These are phyloP conservation scores for Coelopa pilipes DNA, from an alignment of 2,888 invertebrate genomes.

Conservation along the genomic window DNA sequence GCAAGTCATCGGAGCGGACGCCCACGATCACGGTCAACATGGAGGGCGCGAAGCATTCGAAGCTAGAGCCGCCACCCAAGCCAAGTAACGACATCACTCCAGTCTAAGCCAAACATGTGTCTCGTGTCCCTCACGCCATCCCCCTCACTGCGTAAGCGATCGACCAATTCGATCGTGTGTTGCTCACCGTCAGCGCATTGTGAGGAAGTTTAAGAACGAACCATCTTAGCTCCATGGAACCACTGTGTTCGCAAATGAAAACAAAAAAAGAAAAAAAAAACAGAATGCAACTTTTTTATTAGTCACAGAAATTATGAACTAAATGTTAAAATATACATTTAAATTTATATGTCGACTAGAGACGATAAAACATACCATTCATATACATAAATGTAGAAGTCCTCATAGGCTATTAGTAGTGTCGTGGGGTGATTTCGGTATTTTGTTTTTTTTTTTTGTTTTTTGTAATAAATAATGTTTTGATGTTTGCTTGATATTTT, in stretches of 20 bases:
- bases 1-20: slow-evolving; percentile 14
- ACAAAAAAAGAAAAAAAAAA: too few relatives aligned
- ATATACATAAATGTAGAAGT: background rate
- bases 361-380: too few relatives aligned
- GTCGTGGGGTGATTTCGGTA: background rate
- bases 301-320: background rate
- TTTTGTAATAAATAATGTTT: too few relatives aligned
- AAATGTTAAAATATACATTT: background rate
- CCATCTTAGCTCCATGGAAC: background rate
- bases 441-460: background rate
- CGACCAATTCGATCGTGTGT: too few relatives aligned
- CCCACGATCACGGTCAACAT: slow-evolving; percentile 12
- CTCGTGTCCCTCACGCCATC: background rate
- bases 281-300: background rate
- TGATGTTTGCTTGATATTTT: too few relatives aligned
- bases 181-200: too few relatives aligned
- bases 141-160: too few relatives aligned
- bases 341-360: too few relatives aligned
- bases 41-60: slow-evolving; percentile 4
- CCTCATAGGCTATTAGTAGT: background rate
- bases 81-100: slow-evolving; percentile 53
- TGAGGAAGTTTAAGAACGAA: too few relatives aligned
- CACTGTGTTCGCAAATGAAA: background rate
- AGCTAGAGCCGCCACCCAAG: slow-evolving; percentile 9
- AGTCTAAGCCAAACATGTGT: slow-evolving; percentile 46